Base-by-base conservation (phyloP, 2,797 vertebrate genomes). In the Myoxocephalus aenaeus region DNA sequence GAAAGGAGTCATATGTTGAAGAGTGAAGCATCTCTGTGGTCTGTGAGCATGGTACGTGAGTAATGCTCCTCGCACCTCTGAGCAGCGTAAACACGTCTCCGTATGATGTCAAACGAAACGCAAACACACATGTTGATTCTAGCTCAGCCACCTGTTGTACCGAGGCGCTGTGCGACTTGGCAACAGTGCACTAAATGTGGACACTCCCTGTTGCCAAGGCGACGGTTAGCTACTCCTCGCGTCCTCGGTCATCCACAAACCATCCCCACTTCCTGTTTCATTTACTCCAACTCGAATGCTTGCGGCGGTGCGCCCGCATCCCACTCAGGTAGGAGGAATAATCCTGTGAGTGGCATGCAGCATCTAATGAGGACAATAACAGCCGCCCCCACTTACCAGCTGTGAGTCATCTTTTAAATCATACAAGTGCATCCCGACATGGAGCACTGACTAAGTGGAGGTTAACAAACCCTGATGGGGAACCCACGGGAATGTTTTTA, bases 141-240 rank as follows among this genome's bases (percentile, higher is more conserved):
- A 51, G 81, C 87, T 53, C 85, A 13, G 86, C 89, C 92, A 92
- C 90, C 90, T 92, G 93, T 86, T 71, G 77, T 15, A 81, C 22
- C 20, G 46, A 87, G 78, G 75, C 34, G 13, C 58, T 81, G 69
- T n/a, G 88, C 75, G 84, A 84, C 87, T 79, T 81, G 77, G 83
- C 89, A 92, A 92, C 87, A 13, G 73, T 64, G 57, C 61, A 65
- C 62, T 57, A n/a, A 74, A 65, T 27, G 85, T 63, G 73, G 86
- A 83, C 88, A 85, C 90, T 85, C 92, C 90, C 90, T 51, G 92
- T 94, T 92, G 80, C 88, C 89, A 79, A 53, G 90, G 87, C 63
- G 67, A 93, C 42, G 63, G 62, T 75, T 27, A 32, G 44, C 62
- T 58, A 64, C 79, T 82, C 73, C 67, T 29, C 32, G 8, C 18